Evolutionary conservation across 2,888 invertebrate species (phyloP).

Genomic region (Epinotia demarniana): DNA sequence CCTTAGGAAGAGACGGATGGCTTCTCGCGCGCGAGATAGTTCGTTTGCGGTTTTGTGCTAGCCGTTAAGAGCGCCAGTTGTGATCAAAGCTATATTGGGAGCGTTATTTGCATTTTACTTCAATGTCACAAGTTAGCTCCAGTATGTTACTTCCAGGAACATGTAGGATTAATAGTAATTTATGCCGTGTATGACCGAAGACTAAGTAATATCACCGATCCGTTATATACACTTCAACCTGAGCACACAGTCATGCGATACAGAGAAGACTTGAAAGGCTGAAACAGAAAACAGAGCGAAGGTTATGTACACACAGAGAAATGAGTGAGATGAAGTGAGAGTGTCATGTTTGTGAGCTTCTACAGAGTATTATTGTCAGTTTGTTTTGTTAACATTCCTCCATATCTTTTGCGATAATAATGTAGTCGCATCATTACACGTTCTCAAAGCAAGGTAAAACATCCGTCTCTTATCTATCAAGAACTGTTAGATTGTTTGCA

Average conservation of each 20-base stretch:
- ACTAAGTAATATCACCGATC: constrained; percentile 62
- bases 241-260: constrained; percentile 75
- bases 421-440: not conserved
- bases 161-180: not conserved
- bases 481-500: not conserved
- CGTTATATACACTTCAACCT: constrained; percentile 55
- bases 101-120: not conserved
- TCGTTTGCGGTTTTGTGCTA: not conserved
- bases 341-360: constrained; percentile 47
- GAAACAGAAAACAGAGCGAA: constrained; percentile 82
- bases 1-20: no score
- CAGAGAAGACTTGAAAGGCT: constrained; percentile 81
- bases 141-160: not conserved
- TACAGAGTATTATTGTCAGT: constrained; percentile 31
- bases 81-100: no score
- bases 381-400: not conserved
- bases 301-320: constrained; percentile 73
- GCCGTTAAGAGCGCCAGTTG: not conserved
- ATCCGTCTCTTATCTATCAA: not conserved
- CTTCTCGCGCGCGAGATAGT: no score
- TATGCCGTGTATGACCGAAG: not conserved
- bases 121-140: not conserved
- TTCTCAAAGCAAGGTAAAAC: not conserved
- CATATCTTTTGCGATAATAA: not conserved
- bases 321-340: constrained; percentile 45